A percentile compares a stretch with the other conserved stretches of the same genome.
phyloP scores from a whole-genome alignment of 2,797 vertebrate species.

The Dryobates pubescens region DNA sequence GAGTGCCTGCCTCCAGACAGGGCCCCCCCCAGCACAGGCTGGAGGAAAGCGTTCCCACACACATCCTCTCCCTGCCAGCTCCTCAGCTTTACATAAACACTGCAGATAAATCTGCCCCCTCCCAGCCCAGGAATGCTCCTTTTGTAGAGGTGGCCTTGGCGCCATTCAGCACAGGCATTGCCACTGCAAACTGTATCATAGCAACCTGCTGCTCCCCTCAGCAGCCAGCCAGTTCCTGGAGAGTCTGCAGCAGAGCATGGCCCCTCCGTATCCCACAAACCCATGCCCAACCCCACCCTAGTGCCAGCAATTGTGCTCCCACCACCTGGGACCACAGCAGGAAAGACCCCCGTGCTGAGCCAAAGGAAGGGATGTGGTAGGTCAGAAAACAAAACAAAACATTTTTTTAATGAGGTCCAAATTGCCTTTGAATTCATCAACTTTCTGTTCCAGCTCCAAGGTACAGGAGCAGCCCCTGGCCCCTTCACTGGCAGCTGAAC shows the following conservation, averaged over 20 bases:
- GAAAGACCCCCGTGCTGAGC: background rate
- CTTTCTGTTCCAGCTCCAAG: background rate
- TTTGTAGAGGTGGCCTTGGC: conserved; percentile 41
- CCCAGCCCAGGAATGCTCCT: conserved; percentile 50
- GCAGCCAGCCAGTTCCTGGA: background rate
- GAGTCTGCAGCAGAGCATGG: background rate
- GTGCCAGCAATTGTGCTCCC: background rate
- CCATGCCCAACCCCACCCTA: accelerated
- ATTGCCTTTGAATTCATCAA: background rate
- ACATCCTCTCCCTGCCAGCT: conserved; percentile 16
- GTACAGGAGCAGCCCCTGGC: background rate
- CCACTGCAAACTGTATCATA: conserved; percentile 57
- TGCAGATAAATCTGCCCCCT: conserved; percentile 29
- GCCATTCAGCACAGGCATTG: conserved; percentile 23
- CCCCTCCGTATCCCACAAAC: background rate
- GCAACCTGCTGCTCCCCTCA: conserved; percentile 45
- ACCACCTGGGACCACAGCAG: background rate
- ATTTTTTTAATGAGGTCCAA: background rate
- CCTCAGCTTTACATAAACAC: conserved; percentile 32
- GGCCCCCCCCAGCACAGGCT: background rate
- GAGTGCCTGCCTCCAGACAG: background rate
- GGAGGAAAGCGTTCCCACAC: background rate
- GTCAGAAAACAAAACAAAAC: background rate
- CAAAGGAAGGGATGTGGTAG: background rate
- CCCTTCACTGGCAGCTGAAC: accelerated